These are phyloP conservation scores for Scortum barcoo DNA, from an alignment of 2,113 vertebrate species.

Conservation along the genomic window DNA sequence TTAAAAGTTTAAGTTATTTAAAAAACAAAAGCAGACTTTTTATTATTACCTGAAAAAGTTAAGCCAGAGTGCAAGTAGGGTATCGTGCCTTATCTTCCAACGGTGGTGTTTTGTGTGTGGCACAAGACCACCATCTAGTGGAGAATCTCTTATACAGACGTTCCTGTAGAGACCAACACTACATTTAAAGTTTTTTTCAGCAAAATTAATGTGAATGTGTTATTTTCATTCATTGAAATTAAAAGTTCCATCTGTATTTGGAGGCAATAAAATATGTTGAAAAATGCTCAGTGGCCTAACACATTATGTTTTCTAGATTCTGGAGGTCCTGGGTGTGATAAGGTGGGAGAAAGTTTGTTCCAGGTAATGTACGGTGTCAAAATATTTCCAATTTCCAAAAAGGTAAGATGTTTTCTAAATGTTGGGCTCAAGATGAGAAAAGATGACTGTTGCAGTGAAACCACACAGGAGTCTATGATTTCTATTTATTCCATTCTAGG, in stretches of 20 bases:
- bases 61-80: too few relatives aligned
- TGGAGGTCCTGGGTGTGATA: not conserved
- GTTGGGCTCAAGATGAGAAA: not conserved
- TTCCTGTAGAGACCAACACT: not conserved
- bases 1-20: not conserved
- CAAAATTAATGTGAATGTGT: not conserved
- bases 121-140: conserved; percentile 40
- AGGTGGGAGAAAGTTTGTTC: not conserved
- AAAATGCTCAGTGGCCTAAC: not conserved
- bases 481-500: conserved; percentile 65
- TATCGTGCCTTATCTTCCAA: not conserved
- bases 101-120: not conserved
- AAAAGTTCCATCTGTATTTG: not conserved
- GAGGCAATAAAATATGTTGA: not conserved
- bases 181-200: not conserved
- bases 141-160: not conserved
- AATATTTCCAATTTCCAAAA: not conserved
- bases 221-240: not conserved
- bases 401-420: not conserved
- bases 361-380: not conserved
- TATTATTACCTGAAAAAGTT: not conserved
- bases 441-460: not conserved
- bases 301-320: not conserved
- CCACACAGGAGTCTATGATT: conserved; percentile 16
- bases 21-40: not conserved